Percentiles rank a stretch among this genome's conserved stretches.
Evolutionary conservation across 1,140 invertebrate genomes (phyloP).

Genomic region (Homarus americanus): DNA sequence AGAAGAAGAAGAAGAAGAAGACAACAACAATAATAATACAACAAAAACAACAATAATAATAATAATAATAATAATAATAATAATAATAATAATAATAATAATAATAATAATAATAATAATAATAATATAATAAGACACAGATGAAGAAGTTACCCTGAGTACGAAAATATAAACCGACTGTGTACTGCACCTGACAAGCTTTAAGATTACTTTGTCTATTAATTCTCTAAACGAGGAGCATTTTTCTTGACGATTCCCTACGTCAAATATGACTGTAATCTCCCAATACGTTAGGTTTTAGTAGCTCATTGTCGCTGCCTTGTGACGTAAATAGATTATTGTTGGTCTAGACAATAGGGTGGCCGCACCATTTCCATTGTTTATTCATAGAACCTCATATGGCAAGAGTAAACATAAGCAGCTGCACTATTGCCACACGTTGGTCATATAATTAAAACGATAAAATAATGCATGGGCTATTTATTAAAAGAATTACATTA

Average conservation of each 20-base stretch:
- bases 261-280: not conserved
- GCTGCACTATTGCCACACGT: not conserved
- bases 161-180: no score
- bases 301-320: not conserved
- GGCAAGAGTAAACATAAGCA: not conserved
- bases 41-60: no score
- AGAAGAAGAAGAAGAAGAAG: constrained; percentile 9
- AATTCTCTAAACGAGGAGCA: no score
- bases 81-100: no score
- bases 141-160: not conserved
- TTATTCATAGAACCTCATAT: not conserved
- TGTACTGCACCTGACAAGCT: no score
- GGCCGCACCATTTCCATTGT: not conserved
- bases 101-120: no score
- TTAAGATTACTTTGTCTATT: no score
- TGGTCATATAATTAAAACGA: not conserved
- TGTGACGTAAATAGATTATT: not conserved
- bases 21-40: no score
- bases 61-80: no score
- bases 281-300: not conserved
- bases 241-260: not conserved
- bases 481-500: no score
- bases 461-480: no score
- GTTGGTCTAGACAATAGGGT: not conserved
- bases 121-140: not conserved